phyloP scores from a whole-genome alignment of 1,140 invertebrate species.

The Rhizoglyphus robini region DNA sequence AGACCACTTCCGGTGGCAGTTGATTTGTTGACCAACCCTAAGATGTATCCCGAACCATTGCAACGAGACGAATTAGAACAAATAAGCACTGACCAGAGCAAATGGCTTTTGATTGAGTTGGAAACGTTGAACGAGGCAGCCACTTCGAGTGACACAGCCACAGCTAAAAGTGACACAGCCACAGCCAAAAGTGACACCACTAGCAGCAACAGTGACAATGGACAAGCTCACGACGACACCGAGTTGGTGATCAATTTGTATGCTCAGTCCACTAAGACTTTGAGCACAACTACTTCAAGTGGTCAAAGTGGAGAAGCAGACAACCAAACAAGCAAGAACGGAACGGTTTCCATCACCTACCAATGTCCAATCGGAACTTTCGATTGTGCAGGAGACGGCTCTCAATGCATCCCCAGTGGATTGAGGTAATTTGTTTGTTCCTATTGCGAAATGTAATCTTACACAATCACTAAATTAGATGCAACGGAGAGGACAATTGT shows the following conservation, averaged over 20 bases:
- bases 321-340: background rate
- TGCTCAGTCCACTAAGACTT: background rate
- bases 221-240: background rate
- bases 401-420: conserved; percentile 11
- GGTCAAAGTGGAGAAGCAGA: background rate
- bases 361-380: conserved; percentile 18
- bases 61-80: conserved; percentile 8
- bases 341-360: background rate
- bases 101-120: conserved; percentile 11
- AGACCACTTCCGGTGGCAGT: background rate
- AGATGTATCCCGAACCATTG: background rate
- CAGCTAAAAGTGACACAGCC: too few species aligned
- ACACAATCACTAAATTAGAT: conserved; percentile 7
- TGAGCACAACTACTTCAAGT: background rate
- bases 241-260: conserved; percentile 10
- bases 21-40: conserved; percentile 12
- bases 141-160: too few species aligned
- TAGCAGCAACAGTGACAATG: too few species aligned
- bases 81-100: background rate
- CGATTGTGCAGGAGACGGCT: conserved; percentile 9
- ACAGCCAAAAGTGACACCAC: too few species aligned
- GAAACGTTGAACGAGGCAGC: background rate
- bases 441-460: conserved; percentile 3
- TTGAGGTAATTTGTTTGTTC: conserved; percentile 3
- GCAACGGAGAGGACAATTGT: conserved; percentile 19